phyloP scores from a whole-genome alignment of 2,113 vertebrate genomes.

The Syngnathus floridae region DNA sequence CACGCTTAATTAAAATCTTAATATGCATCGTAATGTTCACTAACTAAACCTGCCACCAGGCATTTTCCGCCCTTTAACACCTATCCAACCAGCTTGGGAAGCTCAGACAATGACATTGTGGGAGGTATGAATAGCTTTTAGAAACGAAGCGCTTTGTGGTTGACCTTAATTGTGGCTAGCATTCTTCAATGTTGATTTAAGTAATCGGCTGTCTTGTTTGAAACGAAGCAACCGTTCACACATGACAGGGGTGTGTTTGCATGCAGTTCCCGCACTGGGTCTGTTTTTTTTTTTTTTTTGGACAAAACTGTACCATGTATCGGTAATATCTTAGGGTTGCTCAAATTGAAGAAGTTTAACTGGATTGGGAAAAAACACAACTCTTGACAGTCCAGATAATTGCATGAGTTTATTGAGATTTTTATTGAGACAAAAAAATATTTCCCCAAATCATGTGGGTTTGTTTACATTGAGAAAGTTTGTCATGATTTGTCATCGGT shows the following conservation, averaged over 20 bases:
- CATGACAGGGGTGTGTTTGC: not conserved
- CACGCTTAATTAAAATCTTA: not conserved
- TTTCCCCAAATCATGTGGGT: too few species aligned
- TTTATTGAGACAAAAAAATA: not conserved
- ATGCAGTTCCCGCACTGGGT: not conserved
- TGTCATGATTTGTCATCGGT: not conserved
- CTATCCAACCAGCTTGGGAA: conserved; percentile 17
- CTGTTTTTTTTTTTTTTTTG: not conserved
- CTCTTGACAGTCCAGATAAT: not conserved
- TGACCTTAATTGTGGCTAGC: conserved; percentile 15
- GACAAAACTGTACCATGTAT: not conserved
- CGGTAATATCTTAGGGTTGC: not conserved
- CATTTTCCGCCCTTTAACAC: conserved; percentile 37
- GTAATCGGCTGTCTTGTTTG: conserved; percentile 1
- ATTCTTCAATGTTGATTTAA: conserved; percentile 21
- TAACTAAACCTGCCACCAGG: conserved; percentile 23
- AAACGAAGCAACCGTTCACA: conserved; percentile 2
- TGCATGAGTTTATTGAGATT: not conserved
- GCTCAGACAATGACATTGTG: conserved; percentile 13
- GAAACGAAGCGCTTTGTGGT: conserved; percentile 29
- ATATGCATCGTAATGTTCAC: not conserved
- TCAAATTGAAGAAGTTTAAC: not conserved
- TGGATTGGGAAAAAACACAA: not conserved
- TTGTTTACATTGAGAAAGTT: not conserved
- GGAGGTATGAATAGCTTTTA: conserved; percentile 10